Evolutionary conservation across 2,797 vertebrate species (phyloP), one percentile per base, ranked within the genome.

Genomic region (Sternotherus odoratus): DNA sequence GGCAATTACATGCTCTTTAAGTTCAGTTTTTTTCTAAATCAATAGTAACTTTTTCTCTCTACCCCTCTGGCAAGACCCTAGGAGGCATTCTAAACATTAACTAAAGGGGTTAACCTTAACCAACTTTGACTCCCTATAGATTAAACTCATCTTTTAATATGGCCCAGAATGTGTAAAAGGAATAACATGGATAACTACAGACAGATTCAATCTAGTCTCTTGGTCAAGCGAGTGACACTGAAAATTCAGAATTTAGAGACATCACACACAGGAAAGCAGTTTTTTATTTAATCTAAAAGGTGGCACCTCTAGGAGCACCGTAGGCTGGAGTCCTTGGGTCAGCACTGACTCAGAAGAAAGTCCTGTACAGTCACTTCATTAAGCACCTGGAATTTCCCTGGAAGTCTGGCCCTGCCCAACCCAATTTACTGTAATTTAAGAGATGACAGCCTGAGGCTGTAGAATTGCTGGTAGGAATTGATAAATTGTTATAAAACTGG

Each of bases 311-410:
- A 53, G 8, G 48, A 77, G 24, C 79, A 7, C 49, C 24, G 5
- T 3, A 50, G 39, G 43, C 49, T 60, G 17, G 43, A 50, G 8
- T 21, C 79, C 12, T 24, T 50, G 33, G 16, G 48, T 78, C 74
- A 80, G 23, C n/a, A 82, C 51, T 50, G 7, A n/a, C 77, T 33
- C 12, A 24, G 50, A 79, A 46, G 28, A 30, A 53, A 4, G 2
- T 60, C 1, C 51, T 57, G n/a, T 75, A 79, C 53, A 91, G 69
- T 24, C 26, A 6, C 43, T 51, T 79, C 48, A 19, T 56, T 79
- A 48, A 77, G n/a, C 39, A 51, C 30, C 48, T 83, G 30, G 8
- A 57, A 90, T 89, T 92, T 84, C 82, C 50, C 80, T 63, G 11
- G 26, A 85, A 30, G 46, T 85, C 23, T 77, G 36, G 8, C 7